Evolutionary conservation across 2,113 vertebrate species (phyloP), one percentile per base, ranked within the genome.

Genomic region (Leptodactylus fuscus): DNA sequence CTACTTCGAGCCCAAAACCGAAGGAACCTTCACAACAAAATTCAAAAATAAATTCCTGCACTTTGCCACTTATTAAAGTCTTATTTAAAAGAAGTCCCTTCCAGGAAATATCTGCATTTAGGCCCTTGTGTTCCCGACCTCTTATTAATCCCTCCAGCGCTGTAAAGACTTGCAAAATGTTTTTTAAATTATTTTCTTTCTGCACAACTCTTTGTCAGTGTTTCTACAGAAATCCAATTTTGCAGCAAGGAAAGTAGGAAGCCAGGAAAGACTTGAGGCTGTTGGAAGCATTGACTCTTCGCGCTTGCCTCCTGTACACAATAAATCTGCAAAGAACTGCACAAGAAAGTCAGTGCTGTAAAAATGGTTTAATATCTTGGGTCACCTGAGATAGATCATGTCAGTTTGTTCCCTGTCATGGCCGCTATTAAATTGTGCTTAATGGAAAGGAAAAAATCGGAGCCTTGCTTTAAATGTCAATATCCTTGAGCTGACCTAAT

Each of bases 401-500:
- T 74, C 62, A 85, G 24, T 13, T 87, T 44, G 13, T 87, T 84
- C 46, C 46, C 4, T 46, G 65, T 48, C 51, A 85, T 58, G 11
- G 22, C 41, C 3, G 20, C 74, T 79, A 79, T 79, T 85, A 79
- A 85, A 85, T 41, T 85, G 1, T 36, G 5, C 2, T 83, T 86
- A 83, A 81, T 15, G 2, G 82, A 87, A 16, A 2, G 15, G 70
- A 60, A 78, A 78, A 86, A 77, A 77, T 51, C 73, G 27, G 36
- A 79, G 32, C 83, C 75, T 79, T 79, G 73, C 83, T 85, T 85
- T 78, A 85, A 85, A 85, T 85, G 83, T 69, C 83, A 85, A 79
- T 77, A 85, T 79, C 83, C 75, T 85, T 85, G 74, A 79, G 75
- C 44, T 79, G 83, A 85, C 75, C 46, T 79, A 85, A 79, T 79